These are phyloP conservation scores for Sinocyclocheilus maitianheensis DNA, from an alignment of 2,113 vertebrate species.

Conservation along the genomic window DNA sequence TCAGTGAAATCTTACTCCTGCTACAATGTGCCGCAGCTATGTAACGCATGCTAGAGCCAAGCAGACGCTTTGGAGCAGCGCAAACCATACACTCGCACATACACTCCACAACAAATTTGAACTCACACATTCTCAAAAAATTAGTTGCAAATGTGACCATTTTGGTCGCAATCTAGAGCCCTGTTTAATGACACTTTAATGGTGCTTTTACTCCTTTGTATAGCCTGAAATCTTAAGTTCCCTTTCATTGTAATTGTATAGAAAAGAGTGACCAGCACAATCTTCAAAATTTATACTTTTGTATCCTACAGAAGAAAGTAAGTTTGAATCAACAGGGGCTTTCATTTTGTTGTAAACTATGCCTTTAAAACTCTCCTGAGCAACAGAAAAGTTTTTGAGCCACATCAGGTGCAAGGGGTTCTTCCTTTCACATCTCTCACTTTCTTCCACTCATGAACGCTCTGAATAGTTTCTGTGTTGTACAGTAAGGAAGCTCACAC, in stretches of 20 bases:
- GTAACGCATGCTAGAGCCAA: too few species aligned
- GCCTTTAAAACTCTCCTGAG: neutral
- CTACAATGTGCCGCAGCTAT: too few species aligned
- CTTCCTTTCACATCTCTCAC: constrained; percentile 18
- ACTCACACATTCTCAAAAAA: too few species aligned
- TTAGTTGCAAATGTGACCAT: too few species aligned
- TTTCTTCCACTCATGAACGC: constrained; percentile 16
- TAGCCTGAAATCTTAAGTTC: neutral
- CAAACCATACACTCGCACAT: too few species aligned
- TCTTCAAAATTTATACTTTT: neutral
- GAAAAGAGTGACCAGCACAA: neutral
- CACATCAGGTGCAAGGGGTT: constrained; percentile 13
- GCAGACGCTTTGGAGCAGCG: too few species aligned
- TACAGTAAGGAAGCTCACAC: neutral
- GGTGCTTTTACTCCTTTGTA: neutral
- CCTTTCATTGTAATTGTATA: neutral
- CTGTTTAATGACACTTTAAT: neutral
- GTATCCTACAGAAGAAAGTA: neutral
- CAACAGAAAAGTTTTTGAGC: neutral
- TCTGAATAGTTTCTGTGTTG: constrained; percentile 25
- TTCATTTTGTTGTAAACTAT: neutral
- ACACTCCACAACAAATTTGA: too few species aligned
- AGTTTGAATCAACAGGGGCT: neutral
- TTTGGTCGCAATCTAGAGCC: too few species aligned
- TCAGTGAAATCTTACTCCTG: too few species aligned